Evolutionary conservation across 2,113 vertebrate genomes (phyloP).

Genomic region (Isichthys henryi): DNA sequence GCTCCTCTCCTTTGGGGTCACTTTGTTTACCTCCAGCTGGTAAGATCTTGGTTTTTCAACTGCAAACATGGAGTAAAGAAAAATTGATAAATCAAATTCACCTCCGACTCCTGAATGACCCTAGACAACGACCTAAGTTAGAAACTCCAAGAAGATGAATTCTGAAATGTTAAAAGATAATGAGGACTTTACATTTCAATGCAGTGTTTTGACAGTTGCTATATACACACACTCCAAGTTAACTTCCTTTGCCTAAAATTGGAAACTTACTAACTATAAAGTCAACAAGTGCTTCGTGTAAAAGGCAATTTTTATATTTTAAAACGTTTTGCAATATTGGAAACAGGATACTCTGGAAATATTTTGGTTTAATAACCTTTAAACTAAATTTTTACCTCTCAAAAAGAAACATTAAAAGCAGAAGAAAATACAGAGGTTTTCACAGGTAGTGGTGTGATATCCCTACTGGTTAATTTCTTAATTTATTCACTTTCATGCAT

Average conservation of each 20-base stretch:
- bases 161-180: conserved; percentile 33
- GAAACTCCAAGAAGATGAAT: conserved; percentile 39
- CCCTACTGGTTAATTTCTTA: not conserved
- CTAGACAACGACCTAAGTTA: conserved; percentile 34
- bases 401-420: conserved; percentile 31
- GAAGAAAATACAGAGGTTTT: conserved; percentile 9
- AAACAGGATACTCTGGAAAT: conserved; percentile 24
- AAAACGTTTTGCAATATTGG: conserved; percentile 3
- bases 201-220: conserved; percentile 54
- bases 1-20: not conserved
- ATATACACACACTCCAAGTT: conserved; percentile 38
- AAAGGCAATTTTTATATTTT: conserved; percentile 3
- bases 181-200: conserved; percentile 38
- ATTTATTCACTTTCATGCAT: not conserved
- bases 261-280: conserved; percentile 36
- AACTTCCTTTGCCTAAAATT: conserved; percentile 33
- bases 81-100: conserved; percentile 36
- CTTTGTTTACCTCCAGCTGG: conserved; percentile 27
- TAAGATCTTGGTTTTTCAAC: conserved; percentile 40
- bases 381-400: conserved; percentile 24
- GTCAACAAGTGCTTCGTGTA: conserved; percentile 38
- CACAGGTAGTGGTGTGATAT: not conserved
- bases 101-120: conserved; percentile 25
- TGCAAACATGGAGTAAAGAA: conserved; percentile 34
- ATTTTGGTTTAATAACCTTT: conserved; percentile 34